Conservation (phyloP, 2,113 vertebrate species). For the Pangasianodon gigas region DNA sequence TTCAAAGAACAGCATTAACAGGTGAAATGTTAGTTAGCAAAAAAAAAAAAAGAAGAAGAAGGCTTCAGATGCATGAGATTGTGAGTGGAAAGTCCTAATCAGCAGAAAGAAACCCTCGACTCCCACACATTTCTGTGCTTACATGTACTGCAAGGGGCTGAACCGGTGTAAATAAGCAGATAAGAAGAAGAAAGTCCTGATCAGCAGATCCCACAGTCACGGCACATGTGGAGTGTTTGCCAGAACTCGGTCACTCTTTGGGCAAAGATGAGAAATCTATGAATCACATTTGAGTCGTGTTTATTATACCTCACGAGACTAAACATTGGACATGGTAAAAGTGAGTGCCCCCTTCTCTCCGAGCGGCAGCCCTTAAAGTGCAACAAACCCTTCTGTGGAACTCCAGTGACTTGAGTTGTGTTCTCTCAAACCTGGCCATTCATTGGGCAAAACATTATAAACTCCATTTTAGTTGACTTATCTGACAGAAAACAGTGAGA, state of each 20-base stretch:
- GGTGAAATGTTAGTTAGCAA: not conserved
- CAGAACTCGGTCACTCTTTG: slow-evolving; percentile 1
- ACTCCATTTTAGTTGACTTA: not conserved
- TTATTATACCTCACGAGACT: not conserved
- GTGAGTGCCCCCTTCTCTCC: not conserved
- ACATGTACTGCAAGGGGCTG: not conserved
- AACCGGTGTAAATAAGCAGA: not conserved
- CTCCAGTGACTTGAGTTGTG: not conserved
- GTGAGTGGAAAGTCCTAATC: not conserved
- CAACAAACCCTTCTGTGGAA: not conserved
- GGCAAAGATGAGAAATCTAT: not conserved
- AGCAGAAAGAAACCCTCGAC: not conserved
- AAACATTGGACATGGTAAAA: not conserved
- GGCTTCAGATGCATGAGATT: not conserved
- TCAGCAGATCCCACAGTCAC: not conserved
- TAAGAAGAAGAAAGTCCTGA: not conserved
- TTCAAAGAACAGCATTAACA: not conserved
- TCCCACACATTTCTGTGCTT: not conserved
- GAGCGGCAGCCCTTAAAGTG: not conserved
- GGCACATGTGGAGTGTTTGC: not conserved
- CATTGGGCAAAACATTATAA: not conserved
- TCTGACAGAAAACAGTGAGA: slow-evolving; percentile 19
- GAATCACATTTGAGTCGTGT: not conserved
- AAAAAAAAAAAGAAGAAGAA: not conserved
- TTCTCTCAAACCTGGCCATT: not conserved